Evolutionary conservation across 1,140 invertebrate species (phyloP).

Genomic region (Saccostrea echinata): DNA sequence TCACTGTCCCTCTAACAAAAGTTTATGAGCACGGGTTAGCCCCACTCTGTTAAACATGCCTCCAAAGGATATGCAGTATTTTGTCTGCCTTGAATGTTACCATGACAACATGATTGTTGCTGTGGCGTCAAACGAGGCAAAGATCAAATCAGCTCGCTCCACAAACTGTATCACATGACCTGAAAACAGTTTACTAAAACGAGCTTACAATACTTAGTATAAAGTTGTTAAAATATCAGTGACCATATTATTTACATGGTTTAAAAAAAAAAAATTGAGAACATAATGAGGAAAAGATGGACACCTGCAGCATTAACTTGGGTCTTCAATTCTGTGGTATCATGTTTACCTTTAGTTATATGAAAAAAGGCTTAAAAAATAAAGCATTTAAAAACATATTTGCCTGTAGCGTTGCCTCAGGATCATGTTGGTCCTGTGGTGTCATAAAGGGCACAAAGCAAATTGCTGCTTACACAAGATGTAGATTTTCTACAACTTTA

Average conservation of each 20-base stretch:
- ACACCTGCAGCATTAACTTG: too few relatives aligned
- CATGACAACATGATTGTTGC: not conserved
- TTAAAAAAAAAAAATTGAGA: too few relatives aligned
- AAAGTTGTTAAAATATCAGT: not conserved
- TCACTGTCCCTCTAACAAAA: too few relatives aligned
- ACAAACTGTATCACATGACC: not conserved
- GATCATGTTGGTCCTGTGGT: not conserved
- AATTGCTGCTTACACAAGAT: not conserved
- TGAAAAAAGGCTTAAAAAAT: too few relatives aligned
- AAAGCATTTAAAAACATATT: not conserved
- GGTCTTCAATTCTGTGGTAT: too few relatives aligned
- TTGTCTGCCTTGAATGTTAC: not conserved
- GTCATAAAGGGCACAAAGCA: constrained; percentile 6
- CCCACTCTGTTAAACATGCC: too few relatives aligned
- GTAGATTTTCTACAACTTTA: constrained; percentile 15
- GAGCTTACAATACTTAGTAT: not conserved
- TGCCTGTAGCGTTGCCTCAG: not conserved
- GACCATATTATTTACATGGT: too few relatives aligned
- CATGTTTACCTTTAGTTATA: too few relatives aligned
- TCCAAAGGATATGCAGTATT: too few relatives aligned
- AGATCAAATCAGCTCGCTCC: not conserved
- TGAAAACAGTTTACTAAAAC: not conserved
- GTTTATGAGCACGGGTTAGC: too few relatives aligned
- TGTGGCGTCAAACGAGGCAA: not conserved
- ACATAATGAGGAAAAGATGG: too few relatives aligned